phyloP scores from a whole-genome alignment of 2,888 invertebrate genomes.

The Dexiosoma caninum region DNA sequence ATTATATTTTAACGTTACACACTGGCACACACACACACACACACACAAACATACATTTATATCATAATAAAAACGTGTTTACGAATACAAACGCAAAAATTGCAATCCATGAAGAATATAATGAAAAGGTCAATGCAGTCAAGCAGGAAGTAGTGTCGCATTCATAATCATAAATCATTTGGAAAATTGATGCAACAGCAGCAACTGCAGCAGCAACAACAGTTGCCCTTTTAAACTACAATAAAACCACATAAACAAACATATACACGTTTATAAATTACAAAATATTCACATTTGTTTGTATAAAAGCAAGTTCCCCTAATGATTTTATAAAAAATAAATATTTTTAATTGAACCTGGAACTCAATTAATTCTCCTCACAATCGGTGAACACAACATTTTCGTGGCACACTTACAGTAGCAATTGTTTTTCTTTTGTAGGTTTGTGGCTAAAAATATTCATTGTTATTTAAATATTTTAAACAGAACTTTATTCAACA shows the following conservation, averaged over 20 bases:
- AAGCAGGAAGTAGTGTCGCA: slow-evolving; percentile 75
- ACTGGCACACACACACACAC: neutral
- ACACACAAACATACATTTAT: neutral
- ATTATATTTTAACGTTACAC: neutral
- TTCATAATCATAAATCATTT: slow-evolving; percentile 76
- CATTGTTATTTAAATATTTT: no score
- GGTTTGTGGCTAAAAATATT: no score
- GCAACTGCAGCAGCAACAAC: slow-evolving; percentile 55
- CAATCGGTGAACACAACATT: no score
- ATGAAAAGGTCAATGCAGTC: slow-evolving; percentile 63
- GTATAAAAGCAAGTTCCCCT: neutral
- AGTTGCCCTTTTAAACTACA: slow-evolving; percentile 24
- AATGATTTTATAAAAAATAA: neutral
- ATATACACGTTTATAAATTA: neutral
- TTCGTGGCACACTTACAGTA: no score
- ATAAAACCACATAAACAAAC: neutral
- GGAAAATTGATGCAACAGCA: slow-evolving; percentile 69
- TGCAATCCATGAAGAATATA: slow-evolving; percentile 34
- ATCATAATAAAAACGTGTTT: neutral
- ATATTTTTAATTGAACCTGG: neutral
- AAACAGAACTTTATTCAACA: no score
- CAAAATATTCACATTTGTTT: neutral
- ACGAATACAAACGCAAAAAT: neutral
- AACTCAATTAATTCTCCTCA: neutral
- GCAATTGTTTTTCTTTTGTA: no score